Evolutionary conservation across 1,140 invertebrate species (phyloP), one percentile per base, ranked within the genome.

Genomic region (Cotesia glomerata): DNA sequence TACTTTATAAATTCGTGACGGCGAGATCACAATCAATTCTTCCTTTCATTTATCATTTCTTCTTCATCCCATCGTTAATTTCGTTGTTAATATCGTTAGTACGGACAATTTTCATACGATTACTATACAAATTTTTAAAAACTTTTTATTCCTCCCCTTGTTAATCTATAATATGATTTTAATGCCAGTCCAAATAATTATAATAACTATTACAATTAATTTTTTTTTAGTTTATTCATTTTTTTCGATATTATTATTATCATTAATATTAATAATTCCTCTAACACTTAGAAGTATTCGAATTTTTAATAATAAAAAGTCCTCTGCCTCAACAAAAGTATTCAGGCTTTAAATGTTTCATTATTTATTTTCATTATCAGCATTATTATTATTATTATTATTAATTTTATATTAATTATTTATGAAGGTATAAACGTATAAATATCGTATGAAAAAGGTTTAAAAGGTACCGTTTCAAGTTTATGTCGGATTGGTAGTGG

Each of bases 351-450:
- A 45, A 45, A 45, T 45, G 11, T 45, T 45, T 45, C 7, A 45
- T 45, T 45, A 45, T 26, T 26, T 26, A 26, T 26, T 26, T 26
- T 26, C 45, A 54, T 54, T 16, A 3, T 54, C 16, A 54, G 26
- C 26, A 26, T 26, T 26, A 16, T 69, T 69, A 69, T 68, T 69
- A 77, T 79, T 76, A 75, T 71, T 67, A 58, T 66, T 61, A 32
- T 74, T 66, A 61, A 45, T 58, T 65, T 68, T n/a, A 26, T 70
- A 34, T 71, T 62, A 62, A 65, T 78, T 76, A 71, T 79, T 76
- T 78, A 82, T 81, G 84, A 85, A 78, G 80, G 82, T 85, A 84
- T 81, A 85, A 83, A 87, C 84, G 84, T 85, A 86, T 82, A 86
- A 84, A 84, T 74, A 78, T 82, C 75, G 78, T 82, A 82, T 81